Percentiles rank a stretch among this genome's conserved stretches.
These are phyloP conservation scores for Cassiopea xamachana DNA, from an alignment of 30 jellyfish, hydroid and myxozoan genomes.

Conservation along the genomic window DNA sequence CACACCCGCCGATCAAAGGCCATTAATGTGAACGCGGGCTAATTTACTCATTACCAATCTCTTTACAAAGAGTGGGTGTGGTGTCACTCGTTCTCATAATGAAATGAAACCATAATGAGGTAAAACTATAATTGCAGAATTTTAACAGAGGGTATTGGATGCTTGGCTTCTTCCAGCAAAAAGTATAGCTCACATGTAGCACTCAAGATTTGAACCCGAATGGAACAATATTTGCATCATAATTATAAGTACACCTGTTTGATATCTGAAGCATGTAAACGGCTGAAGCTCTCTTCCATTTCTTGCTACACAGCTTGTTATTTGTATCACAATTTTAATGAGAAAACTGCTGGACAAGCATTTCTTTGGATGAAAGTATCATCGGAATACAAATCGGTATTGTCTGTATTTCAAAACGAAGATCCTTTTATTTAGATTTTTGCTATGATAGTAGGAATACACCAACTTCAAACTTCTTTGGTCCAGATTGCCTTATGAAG, in stretches of 20 bases:
- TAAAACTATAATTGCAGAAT: background rate
- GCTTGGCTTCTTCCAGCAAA: background rate
- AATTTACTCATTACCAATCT: conserved; percentile 8
- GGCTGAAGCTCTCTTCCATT: conserved; percentile 57
- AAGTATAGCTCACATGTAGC: background rate
- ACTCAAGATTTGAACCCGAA: background rate
- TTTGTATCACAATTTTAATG: conserved; percentile 33
- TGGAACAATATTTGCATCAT: conserved; percentile 18
- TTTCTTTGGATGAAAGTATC: background rate
- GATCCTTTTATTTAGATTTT: background rate
- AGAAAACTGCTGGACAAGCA: background rate
- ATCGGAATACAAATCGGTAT: background rate
- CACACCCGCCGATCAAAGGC: background rate
- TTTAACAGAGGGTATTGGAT: background rate
- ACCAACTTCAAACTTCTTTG: background rate
- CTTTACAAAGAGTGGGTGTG: conserved; percentile 14
- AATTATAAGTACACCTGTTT: conserved; percentile 38
- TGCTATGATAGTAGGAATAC: background rate
- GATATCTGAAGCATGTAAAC: conserved; percentile 63
- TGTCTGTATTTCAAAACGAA: background rate
- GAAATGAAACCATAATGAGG: background rate
- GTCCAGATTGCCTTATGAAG: background rate
- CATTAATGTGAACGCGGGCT: conserved; percentile 17
- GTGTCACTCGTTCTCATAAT: background rate
- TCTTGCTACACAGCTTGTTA: conserved; percentile 33